These are phyloP conservation scores for Lepus townsendii DNA, from an alignment of 2,797 vertebrate species.

Conservation along the genomic window DNA sequence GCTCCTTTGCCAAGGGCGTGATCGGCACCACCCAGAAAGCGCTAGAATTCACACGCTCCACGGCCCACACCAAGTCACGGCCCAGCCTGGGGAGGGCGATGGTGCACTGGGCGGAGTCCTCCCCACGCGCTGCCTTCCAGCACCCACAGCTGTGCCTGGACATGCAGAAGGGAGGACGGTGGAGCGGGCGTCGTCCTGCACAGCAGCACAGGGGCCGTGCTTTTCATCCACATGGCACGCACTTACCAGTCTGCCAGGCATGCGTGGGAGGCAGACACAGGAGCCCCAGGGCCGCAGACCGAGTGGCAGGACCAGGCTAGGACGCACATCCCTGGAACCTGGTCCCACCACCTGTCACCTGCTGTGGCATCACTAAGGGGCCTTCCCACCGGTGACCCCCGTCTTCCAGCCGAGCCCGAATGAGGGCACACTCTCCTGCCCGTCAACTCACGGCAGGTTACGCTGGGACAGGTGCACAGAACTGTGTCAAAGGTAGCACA, in stretches of 20 bases:
- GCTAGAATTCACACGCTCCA: too few species aligned
- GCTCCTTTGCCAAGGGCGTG: neutral
- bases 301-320: neutral
- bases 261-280: neutral
- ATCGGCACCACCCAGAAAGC: neutral
- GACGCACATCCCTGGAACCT: neutral
- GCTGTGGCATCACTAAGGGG: neutral
- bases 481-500: neutral
- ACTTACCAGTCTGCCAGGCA: neutral
- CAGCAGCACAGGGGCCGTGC: fast-evolving
- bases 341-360: neutral
- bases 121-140: neutral
- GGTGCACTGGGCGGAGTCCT: fast-evolving
- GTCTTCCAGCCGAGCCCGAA: too few species aligned
- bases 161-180: fast-evolving
- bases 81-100: fast-evolving
- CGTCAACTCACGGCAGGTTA: neutral
- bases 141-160: neutral
- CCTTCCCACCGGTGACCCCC: neutral
- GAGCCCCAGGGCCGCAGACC: neutral
- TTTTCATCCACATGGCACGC: neutral
- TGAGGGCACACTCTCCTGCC: too few species aligned
- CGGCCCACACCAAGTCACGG: fast-evolving
- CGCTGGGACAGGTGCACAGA: neutral
- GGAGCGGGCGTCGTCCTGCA: fast-evolving